Conservation (phyloP, 2,888 invertebrate genomes). For the Cotesia congregata region DNA sequence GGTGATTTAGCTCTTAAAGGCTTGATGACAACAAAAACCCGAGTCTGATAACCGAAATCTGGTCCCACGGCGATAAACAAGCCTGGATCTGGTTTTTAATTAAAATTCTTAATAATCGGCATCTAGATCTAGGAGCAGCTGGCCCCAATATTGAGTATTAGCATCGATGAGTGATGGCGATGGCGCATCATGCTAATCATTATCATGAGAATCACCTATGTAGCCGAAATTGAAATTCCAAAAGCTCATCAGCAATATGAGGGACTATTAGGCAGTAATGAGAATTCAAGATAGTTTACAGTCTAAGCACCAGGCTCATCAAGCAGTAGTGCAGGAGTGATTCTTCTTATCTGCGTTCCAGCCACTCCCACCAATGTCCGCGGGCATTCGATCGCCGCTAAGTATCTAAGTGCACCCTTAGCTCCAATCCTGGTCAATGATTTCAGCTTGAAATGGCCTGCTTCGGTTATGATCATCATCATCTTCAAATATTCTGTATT, state of each 20-base stretch:
- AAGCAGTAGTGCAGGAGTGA: conserved; percentile 56
- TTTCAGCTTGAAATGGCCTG: background rate
- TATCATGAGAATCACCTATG: conserved; percentile 4
- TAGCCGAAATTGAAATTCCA: conserved; percentile 61
- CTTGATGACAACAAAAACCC: conserved; percentile 26
- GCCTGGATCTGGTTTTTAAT: background rate
- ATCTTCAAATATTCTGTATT: too few relatives aligned
- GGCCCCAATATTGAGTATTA: conserved; percentile 9
- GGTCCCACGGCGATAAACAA: background rate
- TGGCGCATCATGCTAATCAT: background rate
- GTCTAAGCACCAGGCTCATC: conserved; percentile 54
- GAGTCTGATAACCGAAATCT: background rate
- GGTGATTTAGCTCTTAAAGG: conserved; percentile 46
- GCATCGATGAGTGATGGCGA: background rate
- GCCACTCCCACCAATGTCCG: conserved; percentile 56
- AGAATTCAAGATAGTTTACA: conserved; percentile 55
- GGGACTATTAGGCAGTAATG: conserved; percentile 65
- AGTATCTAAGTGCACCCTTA: background rate
- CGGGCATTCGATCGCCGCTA: conserved; percentile 54
- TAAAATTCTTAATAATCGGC: background rate
- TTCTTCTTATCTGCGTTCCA: conserved; percentile 62
- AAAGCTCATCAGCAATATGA: conserved; percentile 44
- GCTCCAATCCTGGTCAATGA: conserved; percentile 34
- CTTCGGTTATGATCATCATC: too few relatives aligned
- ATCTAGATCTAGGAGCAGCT: background rate